phyloP scores from a whole-genome alignment of 2,113 vertebrate genomes.

The Chaenogobius annularis region DNA sequence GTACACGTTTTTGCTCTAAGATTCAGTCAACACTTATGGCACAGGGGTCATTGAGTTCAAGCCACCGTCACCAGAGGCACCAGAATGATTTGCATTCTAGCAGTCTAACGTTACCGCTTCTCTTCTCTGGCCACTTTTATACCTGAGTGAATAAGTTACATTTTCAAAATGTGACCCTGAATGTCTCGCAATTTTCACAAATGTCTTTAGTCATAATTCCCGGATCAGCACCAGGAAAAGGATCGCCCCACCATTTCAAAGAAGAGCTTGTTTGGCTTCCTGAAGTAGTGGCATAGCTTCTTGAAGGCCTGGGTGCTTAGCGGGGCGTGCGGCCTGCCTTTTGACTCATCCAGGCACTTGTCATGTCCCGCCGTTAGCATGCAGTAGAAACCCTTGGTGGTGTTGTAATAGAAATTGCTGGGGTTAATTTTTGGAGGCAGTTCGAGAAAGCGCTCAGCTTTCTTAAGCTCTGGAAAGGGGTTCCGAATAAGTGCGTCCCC shows the following conservation, averaged over 20 bases:
- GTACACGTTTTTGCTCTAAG: slow-evolving; percentile 1
- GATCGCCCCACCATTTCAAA: slow-evolving; percentile 80
- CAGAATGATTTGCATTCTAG: slow-evolving; percentile 23
- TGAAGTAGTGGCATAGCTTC: slow-evolving; percentile 78
- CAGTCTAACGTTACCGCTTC: not conserved
- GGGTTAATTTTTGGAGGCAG: slow-evolving; percentile 73
- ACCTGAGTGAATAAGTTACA: slow-evolving; percentile 52
- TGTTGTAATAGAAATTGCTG: slow-evolving; percentile 83
- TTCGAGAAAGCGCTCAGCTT: slow-evolving; percentile 77
- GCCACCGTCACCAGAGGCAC: slow-evolving; percentile 43
- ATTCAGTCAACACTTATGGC: slow-evolving; percentile 35
- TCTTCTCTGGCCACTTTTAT: slow-evolving; percentile 20
- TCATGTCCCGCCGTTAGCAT: slow-evolving; percentile 74
- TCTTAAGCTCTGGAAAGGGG: slow-evolving; percentile 79
- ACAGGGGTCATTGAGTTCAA: slow-evolving; percentile 27
- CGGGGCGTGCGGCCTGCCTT: slow-evolving; percentile 79
- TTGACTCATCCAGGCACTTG: slow-evolving; percentile 82
- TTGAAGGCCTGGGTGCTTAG: slow-evolving; percentile 69
- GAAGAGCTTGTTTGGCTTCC: slow-evolving; percentile 77
- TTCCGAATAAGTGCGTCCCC: slow-evolving; percentile 78
- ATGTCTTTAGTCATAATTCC: not conserved
- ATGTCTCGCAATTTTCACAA: slow-evolving; percentile 16
- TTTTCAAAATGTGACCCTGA: slow-evolving; percentile 30
- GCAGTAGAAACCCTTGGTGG: slow-evolving; percentile 84
- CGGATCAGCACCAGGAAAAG: slow-evolving; percentile 80